Base-by-base conservation (phyloP, 2,888 invertebrate species). In the Alcis repandata region DNA sequence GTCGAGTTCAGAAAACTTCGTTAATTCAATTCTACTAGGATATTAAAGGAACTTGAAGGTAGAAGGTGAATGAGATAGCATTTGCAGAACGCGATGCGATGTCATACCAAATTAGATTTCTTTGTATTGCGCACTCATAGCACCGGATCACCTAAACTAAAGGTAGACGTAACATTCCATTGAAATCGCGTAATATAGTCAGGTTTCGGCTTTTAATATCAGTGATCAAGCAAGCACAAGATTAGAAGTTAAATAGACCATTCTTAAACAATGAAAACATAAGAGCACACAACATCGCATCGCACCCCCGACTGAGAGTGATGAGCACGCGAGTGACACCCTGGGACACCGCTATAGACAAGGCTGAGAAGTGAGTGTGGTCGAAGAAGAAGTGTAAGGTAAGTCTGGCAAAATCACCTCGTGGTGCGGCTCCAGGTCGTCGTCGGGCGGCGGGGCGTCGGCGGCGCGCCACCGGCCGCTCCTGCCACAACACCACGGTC, bases 351-450 rank as follows among this genome's bases (percentile, higher is more conserved):
- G 85, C 80, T 87, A 80, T 83, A 85, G 78, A 83, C 79, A 87
- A 87, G 86, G 85, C 85, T 80, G 79, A 89, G 83, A 87, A 84
- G 90, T 90, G 90, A 87, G 84, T 82, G 90, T 89, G 87, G 83
- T 83, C 79, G 80, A 84, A 75, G 84, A 70, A 79, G 82, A 84
- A 84, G 87, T 89, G 87, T 84, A 88, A 90, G 91, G 92, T 92
- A 93, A 91, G 79, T 93, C 92, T 93, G 92, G 93, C 92, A 92
- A 92, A 92, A 91, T 93, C 93, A 93, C 93, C 93, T 93, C 92
- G 85, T 87, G 89, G 78, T 89, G 89, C 79, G 89, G 89, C 75
- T 92, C 91, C 90, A 89, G 74, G 76, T 89, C 89, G 81, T 91
- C 92, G 72, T 92, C 92, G 72, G 86, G 84, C 73, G 87, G 86